Evolutionary conservation across 2,888 invertebrate species (phyloP).

Genomic region (Lydus trimaculatus): DNA sequence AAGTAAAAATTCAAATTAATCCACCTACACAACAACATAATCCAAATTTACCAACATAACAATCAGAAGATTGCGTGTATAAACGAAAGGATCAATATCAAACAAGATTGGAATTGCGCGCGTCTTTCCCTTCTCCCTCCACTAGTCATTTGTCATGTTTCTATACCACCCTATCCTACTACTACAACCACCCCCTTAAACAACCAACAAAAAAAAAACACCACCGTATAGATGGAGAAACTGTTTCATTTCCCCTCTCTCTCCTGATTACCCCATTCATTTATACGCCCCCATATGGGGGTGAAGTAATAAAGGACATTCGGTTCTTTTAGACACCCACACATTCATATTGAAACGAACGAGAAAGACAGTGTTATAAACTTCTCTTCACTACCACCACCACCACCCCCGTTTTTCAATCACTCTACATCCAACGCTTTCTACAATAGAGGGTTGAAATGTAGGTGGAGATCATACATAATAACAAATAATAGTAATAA

Average conservation of each 20-base stretch:
- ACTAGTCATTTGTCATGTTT: slow-evolving; percentile 28
- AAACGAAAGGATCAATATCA: slow-evolving; percentile 30
- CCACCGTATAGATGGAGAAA: not conserved
- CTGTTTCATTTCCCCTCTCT: not conserved
- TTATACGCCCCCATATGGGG: not conserved
- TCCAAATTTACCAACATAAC: slow-evolving; percentile 3
- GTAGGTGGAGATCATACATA: slow-evolving; percentile 8
- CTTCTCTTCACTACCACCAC: not conserved
- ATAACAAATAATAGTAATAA: slow-evolving; percentile 9
- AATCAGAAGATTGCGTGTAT: slow-evolving; percentile 25
- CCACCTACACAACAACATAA: not conserved
- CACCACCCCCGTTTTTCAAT: slow-evolving; percentile 3
- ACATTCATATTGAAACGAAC: not conserved
- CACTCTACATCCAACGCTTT: slow-evolving; percentile 9
- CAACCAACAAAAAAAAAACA: not conserved
- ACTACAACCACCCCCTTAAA: not conserved
- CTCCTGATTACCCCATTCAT: not conserved
- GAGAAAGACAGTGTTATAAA: slow-evolving; percentile 14
- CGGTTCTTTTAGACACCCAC: not conserved
- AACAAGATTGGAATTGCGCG: slow-evolving; percentile 31
- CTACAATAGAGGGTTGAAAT: slow-evolving; percentile 5
- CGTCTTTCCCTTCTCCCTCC: slow-evolving; percentile 18
- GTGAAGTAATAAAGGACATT: not conserved
- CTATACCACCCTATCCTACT: not conserved
- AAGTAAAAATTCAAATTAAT: slow-evolving; percentile 22